A percentile compares a stretch with the other conserved stretches of the same genome.
Conservation (phyloP, 2,797 vertebrate genomes). For the Tapirus indicus region DNA sequence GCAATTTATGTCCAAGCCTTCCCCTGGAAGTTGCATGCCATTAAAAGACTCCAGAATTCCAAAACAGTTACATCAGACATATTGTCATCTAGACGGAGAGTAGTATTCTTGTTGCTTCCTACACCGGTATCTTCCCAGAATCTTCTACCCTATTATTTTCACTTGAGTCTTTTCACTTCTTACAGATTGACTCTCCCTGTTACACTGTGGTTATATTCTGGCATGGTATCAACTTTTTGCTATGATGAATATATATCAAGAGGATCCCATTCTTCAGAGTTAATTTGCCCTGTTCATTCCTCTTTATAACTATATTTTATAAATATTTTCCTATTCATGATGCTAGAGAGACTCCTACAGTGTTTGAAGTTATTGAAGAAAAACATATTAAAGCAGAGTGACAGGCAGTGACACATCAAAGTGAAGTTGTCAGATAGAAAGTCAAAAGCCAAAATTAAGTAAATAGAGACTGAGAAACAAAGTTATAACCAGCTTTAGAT, state of each 20-base stretch:
- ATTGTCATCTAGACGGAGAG: not conserved
- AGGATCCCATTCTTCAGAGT: not conserved
- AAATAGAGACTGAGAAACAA: conserved; percentile 42
- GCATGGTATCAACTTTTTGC: not conserved
- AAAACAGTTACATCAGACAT: not conserved
- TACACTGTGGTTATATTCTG: not conserved
- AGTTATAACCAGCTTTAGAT: conserved; percentile 50
- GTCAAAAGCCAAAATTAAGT: conserved; percentile 62
- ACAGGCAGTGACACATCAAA: conserved; percentile 46
- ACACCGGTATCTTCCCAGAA: not conserved
- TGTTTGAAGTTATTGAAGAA: conserved; percentile 67
- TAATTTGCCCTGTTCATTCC: conserved; percentile 46
- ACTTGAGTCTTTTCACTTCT: not conserved
- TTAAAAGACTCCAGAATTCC: not conserved
- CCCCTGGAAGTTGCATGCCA: not conserved
- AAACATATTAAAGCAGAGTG: conserved; percentile 55
- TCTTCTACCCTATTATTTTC: not conserved
- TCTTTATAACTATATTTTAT: conserved; percentile 14
- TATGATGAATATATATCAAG: conserved; percentile 20
- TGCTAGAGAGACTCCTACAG: not conserved
- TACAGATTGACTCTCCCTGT: not conserved
- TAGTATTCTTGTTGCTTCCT: not conserved
- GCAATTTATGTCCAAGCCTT: not conserved
- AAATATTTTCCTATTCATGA: not conserved
- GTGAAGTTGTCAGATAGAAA: conserved; percentile 36